Conservation (phyloP, 2,797 vertebrate genomes). For the Yasuhikotakia modesta region DNA sequence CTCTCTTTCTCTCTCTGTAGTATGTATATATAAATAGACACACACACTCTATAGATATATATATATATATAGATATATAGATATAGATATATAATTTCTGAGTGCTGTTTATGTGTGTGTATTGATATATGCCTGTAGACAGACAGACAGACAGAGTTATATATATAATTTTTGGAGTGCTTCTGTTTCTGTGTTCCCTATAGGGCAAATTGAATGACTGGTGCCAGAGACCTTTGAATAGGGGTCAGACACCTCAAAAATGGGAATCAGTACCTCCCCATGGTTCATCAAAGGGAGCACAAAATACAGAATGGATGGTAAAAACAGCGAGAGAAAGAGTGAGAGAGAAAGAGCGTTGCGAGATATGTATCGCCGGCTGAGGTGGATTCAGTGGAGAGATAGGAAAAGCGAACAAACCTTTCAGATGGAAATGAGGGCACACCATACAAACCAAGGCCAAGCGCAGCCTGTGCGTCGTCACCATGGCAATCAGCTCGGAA, state of each 20-base stretch:
- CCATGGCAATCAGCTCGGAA: slow-evolving; percentile 59
- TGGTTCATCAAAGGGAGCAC: slow-evolving; percentile 40
- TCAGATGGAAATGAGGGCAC: slow-evolving; percentile 64
- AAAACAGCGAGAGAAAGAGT: slow-evolving; percentile 26
- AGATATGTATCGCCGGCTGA: slow-evolving; percentile 55
- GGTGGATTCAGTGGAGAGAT: slow-evolving; percentile 47
- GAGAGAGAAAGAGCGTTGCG: slow-evolving; percentile 10
- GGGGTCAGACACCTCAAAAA: slow-evolving; percentile 51
- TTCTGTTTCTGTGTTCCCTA: slow-evolving; percentile 44
- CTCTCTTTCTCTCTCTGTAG: no score
- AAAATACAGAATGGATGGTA: slow-evolving; percentile 42
- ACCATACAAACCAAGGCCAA: slow-evolving; percentile 57
- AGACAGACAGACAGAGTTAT: no score
- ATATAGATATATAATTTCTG: no score
- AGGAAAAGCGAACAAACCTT: slow-evolving; percentile 56
- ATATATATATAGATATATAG: no score
- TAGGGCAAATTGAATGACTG: slow-evolving; percentile 43
- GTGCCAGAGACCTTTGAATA: slow-evolving; percentile 49
- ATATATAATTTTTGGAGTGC: not conserved
- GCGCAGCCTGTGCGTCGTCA: slow-evolving; percentile 53
- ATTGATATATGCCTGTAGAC: no score
- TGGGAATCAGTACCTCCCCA: slow-evolving; percentile 47
- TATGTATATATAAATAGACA: no score
- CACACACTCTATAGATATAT: no score
- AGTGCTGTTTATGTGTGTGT: no score